Conservation (phyloP, 2,797 vertebrate genomes). For the Parambassis ranga region DNA sequence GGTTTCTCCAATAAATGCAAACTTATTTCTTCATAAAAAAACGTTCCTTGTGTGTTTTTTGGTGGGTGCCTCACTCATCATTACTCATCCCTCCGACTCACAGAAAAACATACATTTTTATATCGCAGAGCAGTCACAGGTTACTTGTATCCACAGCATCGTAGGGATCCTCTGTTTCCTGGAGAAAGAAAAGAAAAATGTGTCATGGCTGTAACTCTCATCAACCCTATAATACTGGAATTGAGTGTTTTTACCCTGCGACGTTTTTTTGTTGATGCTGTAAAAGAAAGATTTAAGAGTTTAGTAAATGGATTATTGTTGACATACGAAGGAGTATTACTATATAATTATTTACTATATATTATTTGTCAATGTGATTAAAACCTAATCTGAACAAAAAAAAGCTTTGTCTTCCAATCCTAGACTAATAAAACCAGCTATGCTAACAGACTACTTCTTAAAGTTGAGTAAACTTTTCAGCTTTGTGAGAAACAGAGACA, state of each 20-base stretch:
- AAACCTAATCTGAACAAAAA: too few relatives aligned
- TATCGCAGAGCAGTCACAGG: background rate
- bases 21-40: conserved; percentile 71
- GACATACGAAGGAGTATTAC: too few relatives aligned
- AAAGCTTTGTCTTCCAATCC: too few relatives aligned
- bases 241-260: conserved; percentile 18
- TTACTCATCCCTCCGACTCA: background rate
- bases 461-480: too few relatives aligned
- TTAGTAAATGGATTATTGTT: background rate
- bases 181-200: background rate
- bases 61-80: too few relatives aligned
- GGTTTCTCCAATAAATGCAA: conserved; percentile 76
- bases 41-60: background rate
- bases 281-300: background rate
- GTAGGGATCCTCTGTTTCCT: background rate
- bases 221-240: too few relatives aligned
- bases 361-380: too few relatives aligned
- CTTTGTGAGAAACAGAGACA: too few relatives aligned
- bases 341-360: too few relatives aligned
- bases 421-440: too few relatives aligned
- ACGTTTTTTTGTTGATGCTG: background rate
- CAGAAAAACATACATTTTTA: background rate
- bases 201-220: background rate
- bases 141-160: background rate
- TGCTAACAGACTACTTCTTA: too few relatives aligned